A percentile compares a stretch with the other conserved stretches of the same genome.
phyloP scores from a whole-genome alignment of 2,797 vertebrate species.

The Falco peregrinus region DNA sequence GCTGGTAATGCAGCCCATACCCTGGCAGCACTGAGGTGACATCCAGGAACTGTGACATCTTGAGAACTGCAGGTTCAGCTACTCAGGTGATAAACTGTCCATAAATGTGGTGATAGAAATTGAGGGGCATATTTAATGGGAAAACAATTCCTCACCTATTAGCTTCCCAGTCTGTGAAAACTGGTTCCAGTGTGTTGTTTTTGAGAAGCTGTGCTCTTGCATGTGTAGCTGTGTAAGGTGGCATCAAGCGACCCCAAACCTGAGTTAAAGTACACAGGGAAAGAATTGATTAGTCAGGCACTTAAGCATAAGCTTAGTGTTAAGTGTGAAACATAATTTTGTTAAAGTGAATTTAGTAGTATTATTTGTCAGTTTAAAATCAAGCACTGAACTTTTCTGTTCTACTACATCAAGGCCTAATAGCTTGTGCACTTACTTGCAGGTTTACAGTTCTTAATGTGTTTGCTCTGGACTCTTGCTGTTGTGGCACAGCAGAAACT shows the following conservation, averaged over 20 bases:
- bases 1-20: not conserved
- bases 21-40: not conserved
- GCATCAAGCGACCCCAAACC: not conserved
- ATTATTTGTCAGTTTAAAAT: slow-evolving; percentile 6
- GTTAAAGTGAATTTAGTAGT: not conserved
- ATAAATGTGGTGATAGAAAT: not conserved
- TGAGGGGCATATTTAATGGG: not conserved
- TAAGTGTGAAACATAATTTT: not conserved
- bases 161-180: not conserved
- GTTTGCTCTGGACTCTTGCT: slow-evolving; percentile 10
- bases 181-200: not conserved
- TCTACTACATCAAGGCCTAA: not conserved
- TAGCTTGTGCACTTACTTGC: not conserved
- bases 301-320: not conserved
- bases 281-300: not conserved
- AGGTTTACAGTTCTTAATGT: slow-evolving; percentile 5
- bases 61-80: not conserved
- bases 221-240: not conserved
- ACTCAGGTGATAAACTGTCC: not conserved
- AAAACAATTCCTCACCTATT: not conserved
- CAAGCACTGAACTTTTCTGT: slow-evolving; percentile 24
- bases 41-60: not conserved
- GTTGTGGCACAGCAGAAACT: not conserved
- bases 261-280: not conserved
- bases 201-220: not conserved